Evolutionary conservation across 1,140 invertebrate species (phyloP).

Genomic region (Coptotermes formosanus): DNA sequence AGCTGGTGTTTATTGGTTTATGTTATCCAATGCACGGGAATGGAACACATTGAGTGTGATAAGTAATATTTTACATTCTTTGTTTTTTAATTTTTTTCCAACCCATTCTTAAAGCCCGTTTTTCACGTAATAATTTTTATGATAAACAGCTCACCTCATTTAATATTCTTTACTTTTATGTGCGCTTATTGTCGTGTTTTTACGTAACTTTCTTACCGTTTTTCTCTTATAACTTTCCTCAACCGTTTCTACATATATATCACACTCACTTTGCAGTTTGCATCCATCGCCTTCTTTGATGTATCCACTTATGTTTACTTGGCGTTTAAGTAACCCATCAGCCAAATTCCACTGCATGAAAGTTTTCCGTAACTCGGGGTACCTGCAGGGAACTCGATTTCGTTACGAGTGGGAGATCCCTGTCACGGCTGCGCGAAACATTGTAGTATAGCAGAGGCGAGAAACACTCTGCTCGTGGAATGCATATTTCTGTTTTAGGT

Average conservation of each 20-base stretch:
- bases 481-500: too few relatives aligned
- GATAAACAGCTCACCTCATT: not conserved
- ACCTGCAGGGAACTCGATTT: too few relatives aligned
- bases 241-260: not conserved
- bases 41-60: too few relatives aligned
- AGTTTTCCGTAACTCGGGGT: not conserved
- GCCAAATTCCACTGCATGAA: not conserved
- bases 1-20: too few relatives aligned
- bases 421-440: too few relatives aligned
- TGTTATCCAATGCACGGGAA: too few relatives aligned
- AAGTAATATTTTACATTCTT: not conserved
- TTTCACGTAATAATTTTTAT: not conserved
- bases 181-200: not conserved
- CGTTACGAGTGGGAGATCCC: too few relatives aligned
- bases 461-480: too few relatives aligned
- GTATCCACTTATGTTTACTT: not conserved
- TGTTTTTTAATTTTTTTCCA: not conserved
- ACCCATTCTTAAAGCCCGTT: not conserved
- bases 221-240: not conserved
- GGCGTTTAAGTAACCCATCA: not conserved
- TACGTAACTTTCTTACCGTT: not conserved
- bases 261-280: not conserved
- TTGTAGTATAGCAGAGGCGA: too few relatives aligned
- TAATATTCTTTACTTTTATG: not conserved
- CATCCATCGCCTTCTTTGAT: not conserved